Evolutionary conservation across 1,140 invertebrate species (phyloP).

Genomic region (Drosophila pseudoobscura): DNA sequence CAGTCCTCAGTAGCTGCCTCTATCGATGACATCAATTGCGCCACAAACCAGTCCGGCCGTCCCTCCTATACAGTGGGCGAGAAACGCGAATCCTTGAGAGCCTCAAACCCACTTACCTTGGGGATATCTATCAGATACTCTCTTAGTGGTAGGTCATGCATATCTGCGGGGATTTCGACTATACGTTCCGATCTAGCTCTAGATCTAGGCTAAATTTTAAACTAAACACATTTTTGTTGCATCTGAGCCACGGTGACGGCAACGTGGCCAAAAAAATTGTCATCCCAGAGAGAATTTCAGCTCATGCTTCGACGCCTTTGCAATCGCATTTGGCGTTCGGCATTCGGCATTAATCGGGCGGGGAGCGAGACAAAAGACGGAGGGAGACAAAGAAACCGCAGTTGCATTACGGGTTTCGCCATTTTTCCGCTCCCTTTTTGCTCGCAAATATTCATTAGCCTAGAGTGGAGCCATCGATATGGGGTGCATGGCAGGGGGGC

Average conservation of each 20-base stretch:
- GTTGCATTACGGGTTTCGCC: slow-evolving; percentile 48
- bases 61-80: slow-evolving; percentile 12
- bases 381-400: slow-evolving; percentile 69
- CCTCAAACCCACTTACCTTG: no score
- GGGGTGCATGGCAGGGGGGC: neutral
- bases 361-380: slow-evolving; percentile 41
- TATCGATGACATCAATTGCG: slow-evolving; percentile 72
- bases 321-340: slow-evolving; percentile 74
- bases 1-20: slow-evolving; percentile 18
- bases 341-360: slow-evolving; percentile 67
- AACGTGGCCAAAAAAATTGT: slow-evolving; percentile 44
- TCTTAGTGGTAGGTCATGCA: no score
- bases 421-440: slow-evolving; percentile 16
- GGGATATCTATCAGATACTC: no score
- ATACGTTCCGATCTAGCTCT: no score
- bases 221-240: neutral
- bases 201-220: neutral
- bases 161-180: no score
- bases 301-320: slow-evolving; percentile 76
- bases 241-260: neutral
- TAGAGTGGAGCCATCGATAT: slow-evolving; percentile 51
- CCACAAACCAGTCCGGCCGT: slow-evolving; percentile 19
- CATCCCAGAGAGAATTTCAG: slow-evolving; percentile 58
- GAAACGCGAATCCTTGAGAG: neutral
- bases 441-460: slow-evolving; percentile 74